Evolutionary conservation across 2,797 vertebrate genomes (phyloP).

Genomic region (Melanotaenia parkinsoni): DNA sequence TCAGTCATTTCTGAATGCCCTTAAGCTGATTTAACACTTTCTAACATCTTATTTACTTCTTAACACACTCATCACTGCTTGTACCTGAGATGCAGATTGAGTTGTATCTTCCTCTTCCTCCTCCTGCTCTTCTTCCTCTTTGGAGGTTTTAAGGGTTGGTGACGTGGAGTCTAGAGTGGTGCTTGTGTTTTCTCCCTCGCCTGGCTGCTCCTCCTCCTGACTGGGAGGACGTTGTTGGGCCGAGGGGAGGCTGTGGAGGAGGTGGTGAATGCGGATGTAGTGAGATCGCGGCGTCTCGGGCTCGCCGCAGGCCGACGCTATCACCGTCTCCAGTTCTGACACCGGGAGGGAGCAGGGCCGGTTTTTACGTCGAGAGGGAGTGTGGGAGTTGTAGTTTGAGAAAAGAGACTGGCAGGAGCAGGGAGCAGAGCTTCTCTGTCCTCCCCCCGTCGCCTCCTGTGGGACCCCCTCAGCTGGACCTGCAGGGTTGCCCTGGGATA

Average conservation of each 20-base stretch:
- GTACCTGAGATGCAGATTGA: slow-evolving; percentile 75
- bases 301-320: slow-evolving; percentile 91
- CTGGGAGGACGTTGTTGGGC: slow-evolving; percentile 77
- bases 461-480: slow-evolving; percentile 38
- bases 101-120: slow-evolving; percentile 73
- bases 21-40: too few relatives aligned
- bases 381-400: slow-evolving; percentile 47
- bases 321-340: slow-evolving; percentile 94
- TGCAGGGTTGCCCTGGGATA: slow-evolving; percentile 25
- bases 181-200: slow-evolving; percentile 42
- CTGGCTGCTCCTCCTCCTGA: slow-evolving; percentile 77
- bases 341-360: slow-evolving; percentile 94
- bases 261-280: slow-evolving; percentile 95
- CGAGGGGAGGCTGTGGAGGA: slow-evolving; percentile 93
- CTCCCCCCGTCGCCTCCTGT: slow-evolving; percentile 61
- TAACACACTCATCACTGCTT: too few relatives aligned
- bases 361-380: slow-evolving; percentile 84
- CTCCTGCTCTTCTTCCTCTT: slow-evolving; percentile 63
- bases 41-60: too few relatives aligned
- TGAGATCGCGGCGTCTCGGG: slow-evolving; percentile 94
- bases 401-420: slow-evolving; percentile 63
- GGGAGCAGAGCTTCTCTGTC: slow-evolving; percentile 57
- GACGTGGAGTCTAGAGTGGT: slow-evolving; percentile 55
- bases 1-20: too few relatives aligned
- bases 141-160: slow-evolving; percentile 59